Conservation (phyloP, 1,140 invertebrate species). For the Copidosoma floridanum region DNA sequence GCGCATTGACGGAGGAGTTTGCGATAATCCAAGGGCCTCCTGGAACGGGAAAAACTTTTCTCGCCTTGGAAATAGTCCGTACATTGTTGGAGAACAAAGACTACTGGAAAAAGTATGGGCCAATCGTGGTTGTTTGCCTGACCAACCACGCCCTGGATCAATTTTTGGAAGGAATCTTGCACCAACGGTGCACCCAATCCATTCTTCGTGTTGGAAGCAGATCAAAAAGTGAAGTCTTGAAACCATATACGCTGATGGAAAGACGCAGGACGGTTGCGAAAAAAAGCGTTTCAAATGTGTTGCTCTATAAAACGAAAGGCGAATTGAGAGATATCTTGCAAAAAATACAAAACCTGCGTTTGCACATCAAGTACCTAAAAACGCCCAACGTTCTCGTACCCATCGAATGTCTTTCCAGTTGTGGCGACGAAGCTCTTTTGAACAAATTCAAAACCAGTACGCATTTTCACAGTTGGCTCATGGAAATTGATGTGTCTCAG, state of each 20-base stretch:
- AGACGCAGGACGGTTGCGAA: not conserved
- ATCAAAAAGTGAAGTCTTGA: conserved; percentile 62
- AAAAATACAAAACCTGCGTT: not conserved
- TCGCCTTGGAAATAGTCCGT: conserved; percentile 63
- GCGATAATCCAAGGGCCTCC: conserved; percentile 60
- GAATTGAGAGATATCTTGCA: not conserved
- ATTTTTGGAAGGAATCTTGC: too few species aligned
- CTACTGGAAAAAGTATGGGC: conserved; percentile 40
- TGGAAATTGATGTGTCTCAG: too few species aligned
- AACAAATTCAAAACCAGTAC: too few species aligned
- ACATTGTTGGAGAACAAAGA: conserved; percentile 59
- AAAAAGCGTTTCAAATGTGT: not conserved
- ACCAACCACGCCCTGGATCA: too few species aligned
- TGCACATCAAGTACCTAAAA: not conserved
- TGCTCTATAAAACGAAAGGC: not conserved
- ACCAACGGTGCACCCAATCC: conserved; percentile 52
- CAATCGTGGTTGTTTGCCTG: conserved; percentile 76
- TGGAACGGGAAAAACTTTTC: too few species aligned
- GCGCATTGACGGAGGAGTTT: conserved; percentile 64
- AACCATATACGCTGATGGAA: conserved; percentile 46
- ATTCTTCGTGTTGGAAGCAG: conserved; percentile 74
- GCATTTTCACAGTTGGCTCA: too few species aligned
- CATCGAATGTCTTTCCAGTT: not conserved
- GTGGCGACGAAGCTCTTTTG: too few species aligned
- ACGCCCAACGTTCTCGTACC: not conserved